These are phyloP conservation scores for Acanthoscelides obtectus DNA, from an alignment of 2,888 invertebrate species.

Conservation along the genomic window DNA sequence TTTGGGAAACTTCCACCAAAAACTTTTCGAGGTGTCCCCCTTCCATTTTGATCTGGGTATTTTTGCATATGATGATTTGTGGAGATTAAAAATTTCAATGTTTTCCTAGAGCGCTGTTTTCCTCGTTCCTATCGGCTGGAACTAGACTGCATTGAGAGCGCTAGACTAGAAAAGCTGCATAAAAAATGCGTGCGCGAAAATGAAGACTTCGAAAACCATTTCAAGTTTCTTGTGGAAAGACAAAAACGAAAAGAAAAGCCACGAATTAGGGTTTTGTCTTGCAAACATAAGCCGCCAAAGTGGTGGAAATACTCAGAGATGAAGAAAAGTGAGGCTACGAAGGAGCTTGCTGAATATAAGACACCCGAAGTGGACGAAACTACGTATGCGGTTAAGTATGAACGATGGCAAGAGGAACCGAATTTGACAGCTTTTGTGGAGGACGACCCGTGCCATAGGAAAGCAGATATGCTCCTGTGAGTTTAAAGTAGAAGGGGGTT, in stretches of 20 bases:
- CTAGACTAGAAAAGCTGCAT: conserved; percentile 41
- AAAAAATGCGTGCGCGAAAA: conserved; percentile 36
- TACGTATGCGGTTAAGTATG: conserved; percentile 28
- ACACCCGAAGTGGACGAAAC: conserved; percentile 1
- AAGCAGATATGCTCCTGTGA: conserved; percentile 39
- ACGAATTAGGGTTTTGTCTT: conserved; percentile 24
- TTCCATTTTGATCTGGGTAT: too few relatives aligned
- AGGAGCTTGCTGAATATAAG: conserved; percentile 1
- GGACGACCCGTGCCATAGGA: conserved; percentile 38
- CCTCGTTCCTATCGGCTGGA: conserved; percentile 57
- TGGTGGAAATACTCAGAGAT: conserved; percentile 33
- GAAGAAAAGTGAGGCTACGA: conserved; percentile 1
- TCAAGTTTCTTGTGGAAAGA: conserved; percentile 21
- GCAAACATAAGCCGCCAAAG: conserved; percentile 33
- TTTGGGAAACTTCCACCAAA: too few relatives aligned
- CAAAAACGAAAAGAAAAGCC: conserved; percentile 25
- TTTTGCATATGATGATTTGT: too few relatives aligned
- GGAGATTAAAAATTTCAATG: too few relatives aligned
- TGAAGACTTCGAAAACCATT: conserved; percentile 25
- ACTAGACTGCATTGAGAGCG: conserved; percentile 51
- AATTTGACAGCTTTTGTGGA: conserved; percentile 43
- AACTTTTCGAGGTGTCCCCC: too few relatives aligned
- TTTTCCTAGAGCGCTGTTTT: conserved; percentile 44
- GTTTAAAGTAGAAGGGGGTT: conserved; percentile 9
- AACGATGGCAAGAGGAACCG: conserved; percentile 53